Evolutionary conservation across 2,113 vertebrate species (phyloP), one percentile per base, ranked within the genome.

Genomic region (Misgurnus anguillicaudatus): DNA sequence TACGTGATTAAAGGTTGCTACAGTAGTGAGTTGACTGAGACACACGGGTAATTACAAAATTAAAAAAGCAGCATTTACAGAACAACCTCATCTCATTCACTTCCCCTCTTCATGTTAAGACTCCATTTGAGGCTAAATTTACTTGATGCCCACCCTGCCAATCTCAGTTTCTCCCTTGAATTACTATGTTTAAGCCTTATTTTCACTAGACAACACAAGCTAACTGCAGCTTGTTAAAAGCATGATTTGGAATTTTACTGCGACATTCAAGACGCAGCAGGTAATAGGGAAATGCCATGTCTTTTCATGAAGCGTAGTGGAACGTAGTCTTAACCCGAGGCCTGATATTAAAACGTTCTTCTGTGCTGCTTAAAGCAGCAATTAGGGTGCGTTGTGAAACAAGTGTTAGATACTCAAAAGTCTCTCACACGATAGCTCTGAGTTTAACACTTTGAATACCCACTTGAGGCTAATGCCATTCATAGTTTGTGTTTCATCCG

Each of bases 321-420:
- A 88, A 82, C 64, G 76, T 79, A 57, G 73, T 69, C 76, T 84
- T 84, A 78, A 86, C 86, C 81, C 14, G 67, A 84, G 84, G 86
- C 82, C 82, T 81, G 36, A 78, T 70, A 78, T 78, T 85, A 79
- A 85, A 86, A 65, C 47, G 41, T 68, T 74, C 63, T 81, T 78
- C 72, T 85, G 64, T 53, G 75, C 82, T 71, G 68, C 79, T 85
- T 86, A 74, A 82, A 81, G 78, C 82, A 77, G 84, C 82, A 89
- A 88, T 89, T 89, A 87, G 79, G 53, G 74, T 61, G 67, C 79
- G 65, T 82, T 88, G 83, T 88, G 85, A 89, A 87, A 82, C 83
- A 84, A 85, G 83, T 83, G 82, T 73, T 84, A 79, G 81, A 86
- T 84, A 83, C 80, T 81, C 79, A 78, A 88, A 81, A 87, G 66